phyloP scores from a whole-genome alignment of 92 coral and sea anemone genomes.

The Plumapathes pennacea region DNA sequence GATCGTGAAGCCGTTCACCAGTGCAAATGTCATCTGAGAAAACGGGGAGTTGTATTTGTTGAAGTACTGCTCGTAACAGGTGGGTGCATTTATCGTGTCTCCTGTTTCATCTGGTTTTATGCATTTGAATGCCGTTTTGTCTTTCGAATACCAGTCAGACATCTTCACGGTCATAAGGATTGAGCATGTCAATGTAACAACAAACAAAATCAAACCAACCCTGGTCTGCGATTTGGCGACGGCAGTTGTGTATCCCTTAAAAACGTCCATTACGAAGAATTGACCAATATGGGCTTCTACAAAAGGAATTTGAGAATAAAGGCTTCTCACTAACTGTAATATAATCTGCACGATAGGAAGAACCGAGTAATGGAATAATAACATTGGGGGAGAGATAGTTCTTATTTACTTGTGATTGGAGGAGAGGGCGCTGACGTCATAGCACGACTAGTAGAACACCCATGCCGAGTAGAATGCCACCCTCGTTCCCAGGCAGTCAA shows the following conservation, averaged over 20 bases:
- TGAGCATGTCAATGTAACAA: neutral
- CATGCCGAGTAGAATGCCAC: too few relatives aligned
- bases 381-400: too few relatives aligned
- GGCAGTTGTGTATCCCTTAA: neutral
- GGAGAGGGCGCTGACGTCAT: too few relatives aligned
- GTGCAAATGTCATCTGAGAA: constrained; percentile 21
- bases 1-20: constrained; percentile 14
- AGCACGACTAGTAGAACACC: too few relatives aligned
- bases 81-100: too few relatives aligned
- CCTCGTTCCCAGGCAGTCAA: too few relatives aligned
- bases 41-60: constrained; percentile 2
- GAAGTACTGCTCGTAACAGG: constrained; percentile 10
- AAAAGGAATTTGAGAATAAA: too few relatives aligned
- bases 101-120: constrained; percentile 16
- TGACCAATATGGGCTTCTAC: too few relatives aligned
- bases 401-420: too few relatives aligned
- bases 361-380: too few relatives aligned
- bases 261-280: constrained; percentile 4
- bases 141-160: neutral
- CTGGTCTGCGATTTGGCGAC: constrained; percentile 2
- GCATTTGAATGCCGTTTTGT: constrained; percentile 1
- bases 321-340: too few relatives aligned
- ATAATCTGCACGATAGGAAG: too few relatives aligned
- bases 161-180: neutral
- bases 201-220: neutral